Evolutionary conservation across 2,113 vertebrate genomes (phyloP), one percentile per base, ranked within the genome.

Genomic region (Carettochelys insculpta): DNA sequence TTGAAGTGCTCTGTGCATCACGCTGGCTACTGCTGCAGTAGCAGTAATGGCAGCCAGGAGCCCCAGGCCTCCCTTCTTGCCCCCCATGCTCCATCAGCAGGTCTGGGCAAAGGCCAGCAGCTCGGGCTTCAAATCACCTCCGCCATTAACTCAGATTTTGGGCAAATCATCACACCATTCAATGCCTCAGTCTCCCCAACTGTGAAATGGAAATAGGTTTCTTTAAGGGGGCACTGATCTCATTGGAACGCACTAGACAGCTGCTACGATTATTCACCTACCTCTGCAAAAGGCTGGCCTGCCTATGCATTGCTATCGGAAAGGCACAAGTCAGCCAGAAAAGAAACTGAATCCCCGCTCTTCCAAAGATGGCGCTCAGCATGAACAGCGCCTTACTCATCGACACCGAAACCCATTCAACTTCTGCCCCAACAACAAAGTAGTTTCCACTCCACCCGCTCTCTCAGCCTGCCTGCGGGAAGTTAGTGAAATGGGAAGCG

Each of bases 231-330:
- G 83, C 11, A 50, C 25, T 89, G 68, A 5, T 76, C 10, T 0
- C 1, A 0, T 1, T 1, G 53, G n/a, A 54, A 0, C 11, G 50
- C 43, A 75, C 29, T 43, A 5, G 10, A 0, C 1, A 16, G 43
- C 2, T 12, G 58, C 2, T 58, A 1, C 45, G 3, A 38, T 0
- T 75, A 12, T 79, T 73, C n/a, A 27, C 34, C 34, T 82, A 82
- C 61, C 50, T 4, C 5, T 8, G 45, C 0, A 2, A 24, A 50
- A 41, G 3, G 0, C 58, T 1, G 19, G 82, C 45, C 76, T 4
- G 29, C 11, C 31, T n/a, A 19, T 22, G 34, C 76, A 6, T 9
- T 20, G 31, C 76, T 50, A 34, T 80, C 51, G 77, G 7, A 41
- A 48, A 34, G 50, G 47, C 50, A 6, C 47, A 11, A 0, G 0